A percentile compares a stretch with the other conserved stretches of the same genome.
Conservation (phyloP, 2,797 vertebrate genomes). For the Limnodromus scolopaceus region DNA sequence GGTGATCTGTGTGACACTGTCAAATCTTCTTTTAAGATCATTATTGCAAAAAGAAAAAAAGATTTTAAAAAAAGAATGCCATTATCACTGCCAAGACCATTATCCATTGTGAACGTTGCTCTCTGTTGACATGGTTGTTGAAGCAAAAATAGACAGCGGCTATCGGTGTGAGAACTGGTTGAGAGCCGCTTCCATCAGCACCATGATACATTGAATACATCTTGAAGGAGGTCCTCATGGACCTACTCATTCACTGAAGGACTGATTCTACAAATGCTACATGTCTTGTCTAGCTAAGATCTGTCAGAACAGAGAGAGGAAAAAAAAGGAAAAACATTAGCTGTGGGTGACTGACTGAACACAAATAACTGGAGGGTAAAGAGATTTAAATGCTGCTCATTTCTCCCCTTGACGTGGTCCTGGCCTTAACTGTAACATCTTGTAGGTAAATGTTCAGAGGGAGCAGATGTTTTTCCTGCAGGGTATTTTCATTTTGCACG, state of each 20-base stretch:
- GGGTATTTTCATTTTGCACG: neutral
- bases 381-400: neutral
- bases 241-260: neutral
- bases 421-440: constrained; percentile 19
- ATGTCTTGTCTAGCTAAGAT: neutral
- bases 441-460: neutral
- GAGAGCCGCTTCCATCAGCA: neutral
- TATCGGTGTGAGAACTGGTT: neutral
- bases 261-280: neutral
- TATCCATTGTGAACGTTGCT: neutral
- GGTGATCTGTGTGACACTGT: neutral
- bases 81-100: neutral
- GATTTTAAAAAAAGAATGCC: neutral
- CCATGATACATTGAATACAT: neutral
- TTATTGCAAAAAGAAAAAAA: neutral
- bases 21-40: neutral
- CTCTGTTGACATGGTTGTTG: neutral
- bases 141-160: neutral
- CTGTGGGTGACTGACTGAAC: neutral
- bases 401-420: neutral
- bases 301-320: neutral
- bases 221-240: neutral
- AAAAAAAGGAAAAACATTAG: neutral
- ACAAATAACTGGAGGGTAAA: constrained; percentile 19
- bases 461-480: neutral